Conservation (phyloP, 2,888 invertebrate species). For the Sarcophaga subvicina region DNA sequence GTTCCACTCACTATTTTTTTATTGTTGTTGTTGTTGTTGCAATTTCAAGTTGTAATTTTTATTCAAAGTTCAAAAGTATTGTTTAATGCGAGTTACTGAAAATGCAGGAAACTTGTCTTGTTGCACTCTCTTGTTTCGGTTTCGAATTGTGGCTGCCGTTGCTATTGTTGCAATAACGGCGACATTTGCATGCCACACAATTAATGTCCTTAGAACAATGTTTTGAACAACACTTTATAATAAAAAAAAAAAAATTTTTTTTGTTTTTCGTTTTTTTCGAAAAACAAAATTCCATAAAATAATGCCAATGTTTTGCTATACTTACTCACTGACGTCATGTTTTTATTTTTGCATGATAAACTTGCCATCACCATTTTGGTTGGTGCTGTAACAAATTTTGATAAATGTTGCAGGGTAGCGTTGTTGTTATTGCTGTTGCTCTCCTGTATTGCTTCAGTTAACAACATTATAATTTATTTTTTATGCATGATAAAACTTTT, state of each 20-base stretch:
- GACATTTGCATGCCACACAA: conserved; percentile 66
- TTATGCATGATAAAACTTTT: neutral
- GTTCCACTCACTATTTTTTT: neutral
- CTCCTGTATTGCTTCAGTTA: neutral
- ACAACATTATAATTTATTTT: neutral
- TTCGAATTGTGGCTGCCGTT: conserved; percentile 16
- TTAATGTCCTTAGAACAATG: conserved; percentile 63
- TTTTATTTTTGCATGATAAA: conserved; percentile 44
- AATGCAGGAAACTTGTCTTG: conserved; percentile 40
- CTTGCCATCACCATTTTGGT: conserved; percentile 7
- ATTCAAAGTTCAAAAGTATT: conserved; percentile 62
- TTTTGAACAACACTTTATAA: conserved; percentile 19
- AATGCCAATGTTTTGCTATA: neutral
- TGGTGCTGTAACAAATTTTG: conserved; percentile 6
- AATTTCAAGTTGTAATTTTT: conserved; percentile 57
- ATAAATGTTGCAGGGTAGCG: neutral
- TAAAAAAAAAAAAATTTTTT: neutral
- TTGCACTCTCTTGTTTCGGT: neutral
- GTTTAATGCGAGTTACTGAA: conserved; percentile 37
- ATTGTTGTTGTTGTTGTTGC: conserved; percentile 34
- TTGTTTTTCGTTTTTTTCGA: neutral
- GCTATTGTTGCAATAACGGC: conserved; percentile 46
- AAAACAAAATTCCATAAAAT: neutral
- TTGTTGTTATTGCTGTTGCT: neutral
- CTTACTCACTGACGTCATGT: conserved; percentile 29